A percentile compares a stretch with the other conserved stretches of the same genome.
phyloP scores from a whole-genome alignment of 2,888 invertebrate species.

The Cabera pusaria region DNA sequence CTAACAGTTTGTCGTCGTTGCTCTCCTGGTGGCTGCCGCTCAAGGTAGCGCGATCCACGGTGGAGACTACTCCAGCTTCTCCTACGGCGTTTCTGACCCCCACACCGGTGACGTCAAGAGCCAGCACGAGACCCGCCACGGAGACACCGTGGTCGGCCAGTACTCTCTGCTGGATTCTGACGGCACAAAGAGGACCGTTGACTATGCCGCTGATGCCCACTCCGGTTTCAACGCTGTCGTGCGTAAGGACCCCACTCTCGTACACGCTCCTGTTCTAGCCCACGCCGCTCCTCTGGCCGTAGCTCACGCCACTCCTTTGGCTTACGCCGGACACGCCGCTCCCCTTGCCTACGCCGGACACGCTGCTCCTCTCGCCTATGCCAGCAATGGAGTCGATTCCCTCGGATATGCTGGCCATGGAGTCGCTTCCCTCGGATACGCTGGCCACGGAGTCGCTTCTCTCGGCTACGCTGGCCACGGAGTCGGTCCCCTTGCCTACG shows the following conservation, averaged over 20 bases:
- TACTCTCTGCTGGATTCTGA: slow-evolving; percentile 83
- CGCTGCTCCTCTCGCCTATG: slow-evolving; percentile 35
- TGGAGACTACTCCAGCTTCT: slow-evolving; percentile 70
- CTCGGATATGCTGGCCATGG: too few relatives aligned
- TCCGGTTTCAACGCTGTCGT: slow-evolving; percentile 83
- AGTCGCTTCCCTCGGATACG: slow-evolving; percentile 38
- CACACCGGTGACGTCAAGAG: slow-evolving; percentile 78
- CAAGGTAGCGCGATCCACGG: slow-evolving; percentile 68
- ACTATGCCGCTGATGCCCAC: slow-evolving; percentile 81
- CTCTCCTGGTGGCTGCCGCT: slow-evolving; percentile 70
- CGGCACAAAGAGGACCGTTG: slow-evolving; percentile 85
- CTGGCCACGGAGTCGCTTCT: slow-evolving; percentile 36
- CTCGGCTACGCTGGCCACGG: slow-evolving; percentile 42
- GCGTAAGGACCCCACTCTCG: slow-evolving; percentile 69
- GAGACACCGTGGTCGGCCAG: slow-evolving; percentile 84
- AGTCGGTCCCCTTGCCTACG: slow-evolving; percentile 34
- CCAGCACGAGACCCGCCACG: slow-evolving; percentile 85
- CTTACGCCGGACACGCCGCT: slow-evolving; percentile 38
- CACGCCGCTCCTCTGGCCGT: slow-evolving; percentile 43
- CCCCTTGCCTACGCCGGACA: slow-evolving; percentile 37
- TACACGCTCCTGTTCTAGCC: slow-evolving; percentile 44
- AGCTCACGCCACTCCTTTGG: slow-evolving; percentile 37
- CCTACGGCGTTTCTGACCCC: slow-evolving; percentile 74
- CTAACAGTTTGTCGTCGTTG: slow-evolving; percentile 71
- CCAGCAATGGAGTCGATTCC: too few relatives aligned